phyloP scores from a whole-genome alignment of 1,140 invertebrate species.

The Brachionus paranguensis region DNA sequence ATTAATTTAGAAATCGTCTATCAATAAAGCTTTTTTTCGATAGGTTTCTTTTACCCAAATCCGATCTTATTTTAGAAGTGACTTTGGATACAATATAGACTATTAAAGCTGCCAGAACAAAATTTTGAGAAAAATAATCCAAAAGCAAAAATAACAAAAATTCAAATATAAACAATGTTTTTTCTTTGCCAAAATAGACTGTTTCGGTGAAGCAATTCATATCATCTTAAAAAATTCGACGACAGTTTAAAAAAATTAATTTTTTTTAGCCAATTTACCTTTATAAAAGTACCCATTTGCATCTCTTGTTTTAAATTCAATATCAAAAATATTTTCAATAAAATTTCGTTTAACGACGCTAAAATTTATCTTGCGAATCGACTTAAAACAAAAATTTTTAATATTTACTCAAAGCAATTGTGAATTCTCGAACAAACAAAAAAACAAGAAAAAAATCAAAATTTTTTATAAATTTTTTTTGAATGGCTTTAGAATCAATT shows the following conservation, averaged over 20 bases:
- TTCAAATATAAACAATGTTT: slow-evolving; percentile 67
- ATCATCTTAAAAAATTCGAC: background rate
- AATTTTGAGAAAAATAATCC: slow-evolving; percentile 61
- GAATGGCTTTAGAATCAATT: background rate
- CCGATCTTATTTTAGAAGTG: slow-evolving; percentile 56
- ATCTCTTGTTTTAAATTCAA: slow-evolving; percentile 65
- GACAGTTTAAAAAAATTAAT: background rate
- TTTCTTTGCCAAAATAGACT: slow-evolving; percentile 68
- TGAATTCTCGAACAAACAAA: background rate
- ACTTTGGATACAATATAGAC: slow-evolving; percentile 58
- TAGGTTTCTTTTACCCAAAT: slow-evolving; percentile 62
- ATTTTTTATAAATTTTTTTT: background rate
- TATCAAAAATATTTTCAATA: slow-evolving; percentile 69
- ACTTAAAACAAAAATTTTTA: background rate
- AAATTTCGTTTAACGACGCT: slow-evolving; percentile 63
- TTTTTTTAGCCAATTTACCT: slow-evolving; percentile 57
- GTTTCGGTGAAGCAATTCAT: background rate
- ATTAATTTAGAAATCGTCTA: slow-evolving; percentile 61
- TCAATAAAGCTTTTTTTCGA: slow-evolving; percentile 67
- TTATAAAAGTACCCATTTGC: slow-evolving; percentile 72
- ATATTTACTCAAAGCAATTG: background rate
- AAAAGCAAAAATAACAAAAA: slow-evolving; percentile 65
- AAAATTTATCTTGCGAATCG: background rate
- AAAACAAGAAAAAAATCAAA: background rate
- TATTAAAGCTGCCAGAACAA: slow-evolving; percentile 62